Base-by-base conservation (phyloP, 2,888 invertebrate genomes). In the Thecocarcelia acutangulata region DNA sequence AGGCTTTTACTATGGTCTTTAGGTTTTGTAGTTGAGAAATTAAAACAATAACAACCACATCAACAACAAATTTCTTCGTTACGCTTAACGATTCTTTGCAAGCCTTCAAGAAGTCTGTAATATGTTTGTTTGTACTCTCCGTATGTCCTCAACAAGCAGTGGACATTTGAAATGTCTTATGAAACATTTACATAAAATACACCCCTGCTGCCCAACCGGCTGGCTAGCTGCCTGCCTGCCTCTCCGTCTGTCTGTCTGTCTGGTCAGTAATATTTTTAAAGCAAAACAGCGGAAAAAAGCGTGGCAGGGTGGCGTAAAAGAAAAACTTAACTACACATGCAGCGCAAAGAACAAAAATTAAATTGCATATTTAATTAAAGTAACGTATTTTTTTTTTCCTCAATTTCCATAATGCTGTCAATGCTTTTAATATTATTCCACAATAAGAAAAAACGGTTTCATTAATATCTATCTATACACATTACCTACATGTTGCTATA, bases 281-380 rank as follows among this genome's bases (percentile, higher is more conserved):
- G 33, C 44, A 24, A 58, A 76, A 59, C 24, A 61, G 74, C 19
- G 74, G 64, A 82, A 82, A 78, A 58, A 81, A 72, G 61, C 68
- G 72, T 81, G 56, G 72, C 70, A 46, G 40, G 58, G 17, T 24
- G 44, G 40, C 28, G 37, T 40, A 64, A 37, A 5, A 24, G 70
- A 40, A 56, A 73, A 68, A 68, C 56, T 50, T 21, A 54, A 68
- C 15, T 52, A 21, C 40, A 17, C 46, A 21, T 64, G 24, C 44
- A 40, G 48, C 59, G 59, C 11, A 11, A 0, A n/a, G 28, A 2
- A 40, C 1, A 21, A 50, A 6, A n/a, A 17, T 4, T 46, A 33
- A 72, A 66, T 70, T 73, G 84, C 70, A 84, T 84, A 75, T 80
- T 78, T 80, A 84, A 84, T 83, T 74, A 83, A 75, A 73, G 80